phyloP scores from a whole-genome alignment of 37 sponge, comb jelly and placozoan species.

The Halichondria panicea region DNA sequence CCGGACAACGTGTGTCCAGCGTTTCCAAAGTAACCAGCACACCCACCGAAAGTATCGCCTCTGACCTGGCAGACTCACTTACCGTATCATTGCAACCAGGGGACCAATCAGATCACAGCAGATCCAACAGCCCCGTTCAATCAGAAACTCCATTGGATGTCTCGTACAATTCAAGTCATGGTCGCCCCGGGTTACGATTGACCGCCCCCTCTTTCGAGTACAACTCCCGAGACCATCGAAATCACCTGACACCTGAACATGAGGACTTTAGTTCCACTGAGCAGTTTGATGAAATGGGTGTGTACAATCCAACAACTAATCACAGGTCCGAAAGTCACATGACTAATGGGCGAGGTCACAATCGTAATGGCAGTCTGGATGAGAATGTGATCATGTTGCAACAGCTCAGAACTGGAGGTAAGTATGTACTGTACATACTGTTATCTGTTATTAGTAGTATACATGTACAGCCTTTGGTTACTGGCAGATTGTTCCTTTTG shows the following conservation, averaged over 20 bases:
- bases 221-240: neutral
- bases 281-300: conserved; percentile 9
- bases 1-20: conserved; percentile 50
- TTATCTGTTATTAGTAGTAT: no score
- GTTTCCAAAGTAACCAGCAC: neutral
- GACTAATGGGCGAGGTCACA: conserved; percentile 35
- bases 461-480: no score
- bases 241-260: conserved; percentile 2
- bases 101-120: conserved; percentile 26
- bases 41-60: conserved; percentile 12
- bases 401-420: conserved; percentile 39
- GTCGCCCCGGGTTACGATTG: neutral
- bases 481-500: no score
- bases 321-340: neutral
- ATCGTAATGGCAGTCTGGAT: conserved; percentile 53
- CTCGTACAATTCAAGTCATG: conserved; percentile 1
- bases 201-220: neutral
- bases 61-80: neutral
- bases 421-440: neutral
- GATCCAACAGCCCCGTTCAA: conserved; percentile 22
- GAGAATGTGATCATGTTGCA: conserved; percentile 40
- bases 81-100: neutral
- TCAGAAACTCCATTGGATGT: neutral
- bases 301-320: neutral
- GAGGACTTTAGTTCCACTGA: conserved; percentile 27